phyloP scores from a whole-genome alignment of 2,888 invertebrate species.

The Steromphala cineraria region DNA sequence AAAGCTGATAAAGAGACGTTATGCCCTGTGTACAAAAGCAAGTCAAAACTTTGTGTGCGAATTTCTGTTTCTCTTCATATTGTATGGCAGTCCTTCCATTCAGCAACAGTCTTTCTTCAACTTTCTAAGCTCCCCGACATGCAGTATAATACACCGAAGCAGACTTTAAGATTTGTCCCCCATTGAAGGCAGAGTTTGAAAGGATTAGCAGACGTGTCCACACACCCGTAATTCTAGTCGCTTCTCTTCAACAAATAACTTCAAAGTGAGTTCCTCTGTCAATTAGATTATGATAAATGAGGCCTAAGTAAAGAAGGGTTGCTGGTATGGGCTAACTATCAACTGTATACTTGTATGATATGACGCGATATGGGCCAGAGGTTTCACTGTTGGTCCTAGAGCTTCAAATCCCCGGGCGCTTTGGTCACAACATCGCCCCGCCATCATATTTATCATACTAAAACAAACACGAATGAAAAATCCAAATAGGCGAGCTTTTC shows the following conservation, averaged over 20 bases:
- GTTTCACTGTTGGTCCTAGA: not conserved
- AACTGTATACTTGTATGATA: not conserved
- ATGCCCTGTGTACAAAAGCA: not conserved
- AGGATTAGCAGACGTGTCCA: not conserved
- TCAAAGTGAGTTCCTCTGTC: conserved; percentile 6
- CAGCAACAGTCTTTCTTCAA: not conserved
- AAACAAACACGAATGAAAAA: conserved; percentile 19
- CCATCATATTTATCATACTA: conserved; percentile 1
- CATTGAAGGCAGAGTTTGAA: conserved; percentile 1
- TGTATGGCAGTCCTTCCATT: not conserved
- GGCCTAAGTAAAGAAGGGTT: not conserved
- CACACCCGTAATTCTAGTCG: not conserved
- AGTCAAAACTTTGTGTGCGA: not conserved
- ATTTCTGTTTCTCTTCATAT: not conserved
- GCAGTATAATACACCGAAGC: not conserved
- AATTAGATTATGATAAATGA: conserved; percentile 11
- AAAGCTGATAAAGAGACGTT: not conserved
- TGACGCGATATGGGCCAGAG: not conserved
- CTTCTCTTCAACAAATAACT: not conserved
- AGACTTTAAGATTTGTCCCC: not conserved
- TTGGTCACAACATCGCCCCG: not conserved
- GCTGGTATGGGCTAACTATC: not conserved
- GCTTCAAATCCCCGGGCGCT: not conserved
- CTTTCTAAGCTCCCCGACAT: not conserved
- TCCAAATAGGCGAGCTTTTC: conserved; percentile 7